Evolutionary conservation across 2,888 invertebrate genomes (phyloP).

Genomic region (Hydraecia micacea): DNA sequence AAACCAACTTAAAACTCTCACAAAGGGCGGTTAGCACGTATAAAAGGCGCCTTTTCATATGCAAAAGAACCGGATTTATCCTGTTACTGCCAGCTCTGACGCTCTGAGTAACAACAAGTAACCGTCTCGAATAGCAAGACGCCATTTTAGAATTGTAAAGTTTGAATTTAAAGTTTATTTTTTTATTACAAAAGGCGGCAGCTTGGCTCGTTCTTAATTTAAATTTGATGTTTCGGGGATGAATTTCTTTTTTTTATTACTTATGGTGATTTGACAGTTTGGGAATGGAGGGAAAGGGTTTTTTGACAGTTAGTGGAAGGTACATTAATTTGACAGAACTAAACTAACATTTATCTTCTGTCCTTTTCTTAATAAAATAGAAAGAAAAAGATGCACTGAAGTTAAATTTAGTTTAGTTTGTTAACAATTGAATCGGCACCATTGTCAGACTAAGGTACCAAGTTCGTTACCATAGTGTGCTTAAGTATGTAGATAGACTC

Average conservation of each 20-base stretch:
- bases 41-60: constrained; percentile 67
- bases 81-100: constrained; percentile 57
- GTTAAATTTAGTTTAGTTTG: too few species aligned
- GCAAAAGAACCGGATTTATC: constrained; percentile 68
- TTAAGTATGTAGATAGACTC: too few species aligned
- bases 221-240: constrained; percentile 43
- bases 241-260: constrained; percentile 25
- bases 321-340: too few species aligned
- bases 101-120: constrained; percentile 61
- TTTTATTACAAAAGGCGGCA: constrained; percentile 45
- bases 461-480: too few species aligned
- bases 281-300: neutral
- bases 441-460: neutral
- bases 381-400: too few species aligned
- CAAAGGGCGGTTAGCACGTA: constrained; percentile 61
- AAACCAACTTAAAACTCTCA: constrained; percentile 56
- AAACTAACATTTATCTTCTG: too few species aligned
- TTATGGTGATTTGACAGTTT: constrained; percentile 41
- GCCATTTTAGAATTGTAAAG: constrained; percentile 63
- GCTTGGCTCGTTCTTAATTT: constrained; percentile 50
- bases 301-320: neutral
- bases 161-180: constrained; percentile 49
- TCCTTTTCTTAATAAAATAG: too few species aligned
- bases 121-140: constrained; percentile 51
- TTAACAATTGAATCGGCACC: too few species aligned